A percentile compares a stretch with the other conserved stretches of the same genome.
Evolutionary conservation across 2,113 vertebrate genomes (phyloP).

Genomic region (Dicentrarchus labrax): DNA sequence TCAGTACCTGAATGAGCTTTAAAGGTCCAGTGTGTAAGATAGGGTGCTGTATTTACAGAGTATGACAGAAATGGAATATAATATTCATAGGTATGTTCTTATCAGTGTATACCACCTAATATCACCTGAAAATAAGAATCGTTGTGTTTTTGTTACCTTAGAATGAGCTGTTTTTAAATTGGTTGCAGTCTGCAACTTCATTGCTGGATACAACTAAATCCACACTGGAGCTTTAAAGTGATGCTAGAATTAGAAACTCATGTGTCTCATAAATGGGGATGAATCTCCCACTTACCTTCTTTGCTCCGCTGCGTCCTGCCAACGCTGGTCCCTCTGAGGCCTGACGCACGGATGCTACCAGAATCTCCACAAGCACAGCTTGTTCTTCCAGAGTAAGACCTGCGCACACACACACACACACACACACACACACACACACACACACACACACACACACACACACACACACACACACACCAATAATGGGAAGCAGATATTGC

Average conservation of each 20-base stretch:
- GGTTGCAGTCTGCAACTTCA: too few relatives aligned
- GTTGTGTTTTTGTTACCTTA: too few relatives aligned
- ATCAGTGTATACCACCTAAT: too few relatives aligned
- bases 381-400: slow-evolving; percentile 83
- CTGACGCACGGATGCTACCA: slow-evolving; percentile 89
- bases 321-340: slow-evolving; percentile 88
- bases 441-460: background rate
- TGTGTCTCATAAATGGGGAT: background rate
- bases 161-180: too few relatives aligned
- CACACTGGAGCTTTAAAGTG: background rate
- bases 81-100: too few relatives aligned
- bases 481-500: background rate
- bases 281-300: slow-evolving; percentile 83
- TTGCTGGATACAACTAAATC: too few relatives aligned
- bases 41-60: too few relatives aligned
- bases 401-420: slow-evolving; percentile 64
- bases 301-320: slow-evolving; percentile 87
- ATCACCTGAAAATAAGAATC: too few relatives aligned
- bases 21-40: too few relatives aligned
- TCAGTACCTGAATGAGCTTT: too few relatives aligned
- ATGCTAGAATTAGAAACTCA: background rate
- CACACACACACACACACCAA: background rate
- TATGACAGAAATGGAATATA: too few relatives aligned
- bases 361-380: slow-evolving; percentile 86
- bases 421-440: background rate